Conservation (phyloP, 1,140 invertebrate genomes). For the Apis dorsata region DNA sequence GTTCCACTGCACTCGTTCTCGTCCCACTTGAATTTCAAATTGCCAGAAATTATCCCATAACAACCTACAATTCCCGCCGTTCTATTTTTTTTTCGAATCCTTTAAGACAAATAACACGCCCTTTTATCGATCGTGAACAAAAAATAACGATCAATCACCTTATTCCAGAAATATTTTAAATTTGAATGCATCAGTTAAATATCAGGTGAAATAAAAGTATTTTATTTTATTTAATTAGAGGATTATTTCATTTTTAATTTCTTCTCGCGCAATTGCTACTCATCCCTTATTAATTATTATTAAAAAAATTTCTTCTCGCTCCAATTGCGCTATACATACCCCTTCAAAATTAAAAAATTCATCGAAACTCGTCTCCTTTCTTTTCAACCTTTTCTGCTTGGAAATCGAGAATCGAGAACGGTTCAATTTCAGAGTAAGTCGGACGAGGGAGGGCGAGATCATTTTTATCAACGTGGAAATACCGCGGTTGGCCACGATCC, state of each 20-base stretch:
- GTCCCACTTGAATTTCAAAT: background rate
- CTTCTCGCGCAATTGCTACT: too few species aligned
- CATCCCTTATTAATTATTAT: too few species aligned
- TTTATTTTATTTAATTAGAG: too few species aligned
- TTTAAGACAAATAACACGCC: background rate
- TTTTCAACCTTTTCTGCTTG: background rate
- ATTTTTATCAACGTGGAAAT: constrained; percentile 32
- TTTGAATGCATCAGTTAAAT: too few species aligned
- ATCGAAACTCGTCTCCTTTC: background rate
- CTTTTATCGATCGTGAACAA: background rate
- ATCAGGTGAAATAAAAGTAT: too few species aligned
- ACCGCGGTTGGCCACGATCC: background rate
- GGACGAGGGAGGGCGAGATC: too few species aligned
- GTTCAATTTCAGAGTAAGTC: constrained; percentile 20
- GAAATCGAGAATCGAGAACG: background rate
- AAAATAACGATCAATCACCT: background rate
- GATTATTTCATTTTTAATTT: too few species aligned
- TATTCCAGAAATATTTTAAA: background rate
- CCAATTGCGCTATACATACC: too few species aligned
- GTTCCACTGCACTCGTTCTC: background rate
- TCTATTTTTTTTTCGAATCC: background rate
- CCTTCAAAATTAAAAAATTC: background rate
- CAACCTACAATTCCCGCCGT: background rate
- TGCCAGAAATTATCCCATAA: background rate
- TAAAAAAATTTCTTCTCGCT: too few species aligned